A percentile compares a stretch with the other conserved stretches of the same genome.
These are phyloP conservation scores for Coremacera marginata DNA, from an alignment of 2,888 invertebrate species.

Conservation along the genomic window DNA sequence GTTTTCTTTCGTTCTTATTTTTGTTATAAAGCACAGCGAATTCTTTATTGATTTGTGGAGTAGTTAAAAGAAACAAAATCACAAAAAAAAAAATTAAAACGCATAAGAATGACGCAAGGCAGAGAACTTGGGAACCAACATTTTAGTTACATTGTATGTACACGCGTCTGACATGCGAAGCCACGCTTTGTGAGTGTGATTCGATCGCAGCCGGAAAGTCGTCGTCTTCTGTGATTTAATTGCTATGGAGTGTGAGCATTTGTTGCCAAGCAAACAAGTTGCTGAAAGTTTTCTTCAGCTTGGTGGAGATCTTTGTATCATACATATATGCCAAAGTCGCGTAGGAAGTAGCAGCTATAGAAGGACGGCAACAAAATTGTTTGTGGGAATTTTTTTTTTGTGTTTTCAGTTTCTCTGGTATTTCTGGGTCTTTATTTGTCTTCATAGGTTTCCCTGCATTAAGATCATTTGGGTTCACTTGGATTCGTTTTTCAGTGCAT, in stretches of 20 bases:
- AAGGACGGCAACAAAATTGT: neutral
- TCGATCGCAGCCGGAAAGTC: neutral
- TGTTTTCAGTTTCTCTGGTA: neutral
- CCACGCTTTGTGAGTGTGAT: constrained; percentile 23
- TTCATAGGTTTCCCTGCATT: constrained; percentile 25
- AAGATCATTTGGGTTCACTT: constrained; percentile 27
- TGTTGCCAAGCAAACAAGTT: neutral
- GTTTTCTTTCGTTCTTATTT: neutral
- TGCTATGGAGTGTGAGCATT: constrained; percentile 9
- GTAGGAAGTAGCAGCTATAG: neutral
- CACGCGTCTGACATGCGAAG: constrained; percentile 36
- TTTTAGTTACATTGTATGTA: neutral
- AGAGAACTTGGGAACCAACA: constrained; percentile 20
- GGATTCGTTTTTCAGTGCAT: constrained; percentile 20
- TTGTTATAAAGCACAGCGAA: neutral
- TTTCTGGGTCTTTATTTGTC: neutral
- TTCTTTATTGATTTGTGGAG: constrained; percentile 16
- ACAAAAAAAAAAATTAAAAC: neutral
- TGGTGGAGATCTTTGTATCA: neutral
- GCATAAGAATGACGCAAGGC: neutral
- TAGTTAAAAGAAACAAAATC: neutral
- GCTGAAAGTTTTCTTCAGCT: neutral
- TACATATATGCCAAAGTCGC: neutral
- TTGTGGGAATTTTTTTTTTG: constrained; percentile 21
- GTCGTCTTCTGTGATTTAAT: neutral